Base-by-base conservation (phyloP, 2,888 invertebrate genomes). In the Toxonevra muliebris region DNA sequence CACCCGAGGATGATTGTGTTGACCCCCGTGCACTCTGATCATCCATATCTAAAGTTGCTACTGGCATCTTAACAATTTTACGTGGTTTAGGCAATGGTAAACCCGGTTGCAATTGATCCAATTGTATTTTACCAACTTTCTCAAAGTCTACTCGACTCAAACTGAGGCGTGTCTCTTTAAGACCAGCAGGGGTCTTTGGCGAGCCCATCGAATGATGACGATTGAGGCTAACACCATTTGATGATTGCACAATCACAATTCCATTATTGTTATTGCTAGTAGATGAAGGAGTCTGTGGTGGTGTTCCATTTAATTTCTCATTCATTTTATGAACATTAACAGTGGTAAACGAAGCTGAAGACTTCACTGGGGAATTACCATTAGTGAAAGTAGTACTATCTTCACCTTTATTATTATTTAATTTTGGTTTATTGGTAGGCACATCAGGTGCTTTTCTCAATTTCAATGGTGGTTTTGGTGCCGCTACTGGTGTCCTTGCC, bases 391-490 rank as follows among this genome's bases (percentile, higher is more conserved):
- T 58, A 30, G 70, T 71, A 20, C 55, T 58, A 12, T 57, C 40
- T 0, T 13, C n/a, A 12, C 30, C 30, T 10, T 55, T 65, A 42
- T 66, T 66, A 30, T 50, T 19, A 10, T 13, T 11, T 40, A 7
- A 30, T 30, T 13, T 19, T 12, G 57, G 40, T 30, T 61, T 55
- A 62, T 75, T 77, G 58, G 78, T 80, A 4, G 82, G 82, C 65
- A 80, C 82, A 76, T 82, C 82, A 45, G 82, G 82, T 55, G 82
- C 82, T 63, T 82, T 82, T 62, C 82, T 77, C 1, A 82, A 73
- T 69, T 82, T 82, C 40, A 79, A 65, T 41, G 81, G 79, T 52
- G 80, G 79, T 70, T 77, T 78, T 13, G 78, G 75, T 68, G 77
- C 76, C 69, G 70, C 66, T 20, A 61, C 65, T 53, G 62, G 67